Base-by-base conservation (phyloP, 1,140 invertebrate genomes). In the Brachionus plicatilis region DNA sequence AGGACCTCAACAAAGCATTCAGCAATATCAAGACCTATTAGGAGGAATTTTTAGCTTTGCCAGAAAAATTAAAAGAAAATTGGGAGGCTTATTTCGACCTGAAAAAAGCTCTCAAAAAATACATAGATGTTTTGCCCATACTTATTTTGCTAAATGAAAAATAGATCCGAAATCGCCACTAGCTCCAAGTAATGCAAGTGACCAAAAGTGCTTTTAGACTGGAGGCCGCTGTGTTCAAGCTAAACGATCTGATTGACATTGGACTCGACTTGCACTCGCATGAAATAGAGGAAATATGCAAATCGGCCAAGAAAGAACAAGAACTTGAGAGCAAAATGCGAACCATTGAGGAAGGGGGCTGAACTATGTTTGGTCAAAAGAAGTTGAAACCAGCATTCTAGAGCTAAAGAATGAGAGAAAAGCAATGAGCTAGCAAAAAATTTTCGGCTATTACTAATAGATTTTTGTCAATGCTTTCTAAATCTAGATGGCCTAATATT, bases 121-220 rank as follows among this genome's bases (percentile, higher is more conserved):
- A 84, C 53, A 45, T 56, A 20, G 33, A 66, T 41, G 37, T 75
- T 14, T 78, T 84, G 14, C 83, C 83, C 11, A 45, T 84, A 20
- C 14, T 84, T 8, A 50, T 72, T 45, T 47, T 56, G 17, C 27
- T 84, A 12, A 56, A 60, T 65, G 70, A 53, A 75, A 72, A 53
- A 56, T 89, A 89, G 87, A 90, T 90, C 41, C 86, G 88, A n/a
- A 90, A 89, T 86, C 88, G 89, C 37, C 89, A 90, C 84, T 90
- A 89, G 89, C 85, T 89, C 12, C 87, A 89, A 86, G 88, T 90
- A 47, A 90, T 90, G 89, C 86, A 87, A 65, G 88, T 89, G 14
- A 89, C 89, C 60, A 87, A 87, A 68, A 88, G 87, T 72, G 87
- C 88, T 14, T 89, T 90, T 86, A 88, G 88, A 85, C 86, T 90